Evolutionary conservation across 2,888 invertebrate species (phyloP), one percentile per base, ranked within the genome.

Genomic region (Chrysotoxum bicinctum): DNA sequence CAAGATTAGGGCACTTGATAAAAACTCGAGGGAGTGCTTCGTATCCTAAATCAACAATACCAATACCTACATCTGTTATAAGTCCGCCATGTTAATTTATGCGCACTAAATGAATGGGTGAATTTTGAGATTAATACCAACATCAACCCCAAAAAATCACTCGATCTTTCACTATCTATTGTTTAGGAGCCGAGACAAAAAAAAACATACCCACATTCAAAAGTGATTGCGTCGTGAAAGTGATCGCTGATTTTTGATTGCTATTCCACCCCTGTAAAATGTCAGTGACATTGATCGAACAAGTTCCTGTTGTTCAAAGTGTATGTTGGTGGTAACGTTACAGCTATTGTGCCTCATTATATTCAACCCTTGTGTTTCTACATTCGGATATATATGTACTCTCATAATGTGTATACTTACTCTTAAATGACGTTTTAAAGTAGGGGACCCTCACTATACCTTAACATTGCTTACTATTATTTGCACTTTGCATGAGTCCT

Each of bases 211-310:
- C 79, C 56, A 66, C 64, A 74, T 54, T 54, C 12, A 14, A 32
- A 35, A 8, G 23, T 64, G 73, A 76, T 72, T 73, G 43, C 58
- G 45, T 43, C 48, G 37, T 54, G 40, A 52, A 54, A 56, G 48
- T 23, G 73, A 81, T 85, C 81, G 60, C 73, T 77, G 85, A 85
- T 85, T 85, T 81, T 68, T 80, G 80, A 85, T 80, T 80, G 66
- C 45, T 68, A 48, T 70, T 76, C 81, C 85, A 77, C 85, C 81
- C 85, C 43, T 85, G 76, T 73, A 43, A 50, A 68, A 54, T 50
- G 81, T 52, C 70, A 54, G 81, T 85, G 81, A 81, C 85, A 80
- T 85, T 85, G 80, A 76, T 68, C 66, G 85, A 75, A 80, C 85
- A 85, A 85, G 85, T 85, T 80, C 76, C 68, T 76, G 85, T 70